Percentiles rank a stretch among this genome's conserved stretches.
Evolutionary conservation across 2,888 invertebrate species (phyloP).

Genomic region (Habrosyne pyritoides): DNA sequence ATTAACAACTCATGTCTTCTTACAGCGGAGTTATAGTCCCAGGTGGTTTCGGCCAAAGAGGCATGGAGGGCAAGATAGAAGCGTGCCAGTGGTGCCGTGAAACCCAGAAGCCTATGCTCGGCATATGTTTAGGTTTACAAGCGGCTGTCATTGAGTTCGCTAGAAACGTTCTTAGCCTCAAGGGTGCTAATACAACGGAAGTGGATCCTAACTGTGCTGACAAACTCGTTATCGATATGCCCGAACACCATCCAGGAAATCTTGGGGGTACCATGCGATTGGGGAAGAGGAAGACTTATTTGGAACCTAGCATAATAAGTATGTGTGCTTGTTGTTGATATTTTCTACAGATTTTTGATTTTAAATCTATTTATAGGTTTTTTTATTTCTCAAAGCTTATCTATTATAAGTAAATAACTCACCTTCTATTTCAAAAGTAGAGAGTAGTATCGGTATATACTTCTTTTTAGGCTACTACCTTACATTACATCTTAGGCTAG

Average conservation of each 20-base stretch:
- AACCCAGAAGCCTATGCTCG: slow-evolving; percentile 95
- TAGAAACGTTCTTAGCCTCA: slow-evolving; percentile 90
- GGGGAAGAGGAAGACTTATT: slow-evolving; percentile 94
- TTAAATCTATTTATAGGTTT: too few species aligned
- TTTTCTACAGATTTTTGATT: too few species aligned
- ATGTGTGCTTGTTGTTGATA: slow-evolving; percentile 48
- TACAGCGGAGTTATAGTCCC: slow-evolving; percentile 96
- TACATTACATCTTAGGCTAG: too few species aligned
- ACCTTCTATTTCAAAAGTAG: too few species aligned
- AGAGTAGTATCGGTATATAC: too few species aligned
- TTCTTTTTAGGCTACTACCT: too few species aligned
- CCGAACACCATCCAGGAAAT: slow-evolving; percentile 96
- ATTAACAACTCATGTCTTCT: slow-evolving; percentile 8
- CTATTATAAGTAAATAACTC: too few species aligned
- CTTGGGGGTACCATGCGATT: slow-evolving; percentile 99
- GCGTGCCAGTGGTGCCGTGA: slow-evolving; percentile 97
- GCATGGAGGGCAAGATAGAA: slow-evolving; percentile 97
- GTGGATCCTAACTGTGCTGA: slow-evolving; percentile 88
- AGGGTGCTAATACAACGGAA: slow-evolving; percentile 94
- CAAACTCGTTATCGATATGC: slow-evolving; percentile 98
- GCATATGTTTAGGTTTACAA: slow-evolving; percentile 99
- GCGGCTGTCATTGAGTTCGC: slow-evolving; percentile 98
- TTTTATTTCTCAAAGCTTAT: too few species aligned
- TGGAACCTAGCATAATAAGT: slow-evolving; percentile 87
- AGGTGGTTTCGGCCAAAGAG: slow-evolving; percentile 98